phyloP scores from a whole-genome alignment of 2,113 vertebrate species.

The Centropus unirufus region DNA sequence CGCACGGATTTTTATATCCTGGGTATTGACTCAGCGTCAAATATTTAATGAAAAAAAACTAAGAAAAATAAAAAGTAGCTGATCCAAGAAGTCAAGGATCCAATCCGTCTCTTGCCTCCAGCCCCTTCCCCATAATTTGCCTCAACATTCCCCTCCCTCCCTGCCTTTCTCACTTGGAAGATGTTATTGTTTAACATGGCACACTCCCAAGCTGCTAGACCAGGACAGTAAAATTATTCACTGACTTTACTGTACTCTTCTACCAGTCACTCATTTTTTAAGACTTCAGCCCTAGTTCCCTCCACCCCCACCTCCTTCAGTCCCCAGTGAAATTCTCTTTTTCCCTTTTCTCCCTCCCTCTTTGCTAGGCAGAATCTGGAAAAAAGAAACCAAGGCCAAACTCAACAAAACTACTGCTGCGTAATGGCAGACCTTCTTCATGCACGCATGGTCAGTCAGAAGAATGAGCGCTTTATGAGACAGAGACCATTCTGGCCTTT shows the following conservation, averaged over 20 bases:
- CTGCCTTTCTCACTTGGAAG: slow-evolving; percentile 63
- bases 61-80: background rate
- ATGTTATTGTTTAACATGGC: slow-evolving; percentile 74
- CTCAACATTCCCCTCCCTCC: slow-evolving; percentile 6
- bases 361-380: slow-evolving; percentile 61
- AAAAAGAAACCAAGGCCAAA: slow-evolving; percentile 72
- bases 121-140: background rate
- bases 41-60: slow-evolving; percentile 16
- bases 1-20: slow-evolving; percentile 12
- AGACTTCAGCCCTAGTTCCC: slow-evolving; percentile 31
- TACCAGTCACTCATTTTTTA: slow-evolving; percentile 62
- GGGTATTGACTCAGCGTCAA: slow-evolving; percentile 41
- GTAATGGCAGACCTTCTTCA: slow-evolving; percentile 67
- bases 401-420: slow-evolving; percentile 76
- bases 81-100: slow-evolving; percentile 30
- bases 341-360: slow-evolving; percentile 2
- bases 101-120: background rate
- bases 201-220: slow-evolving; percentile 66
- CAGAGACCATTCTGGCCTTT: slow-evolving; percentile 58
- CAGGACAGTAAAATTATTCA: slow-evolving; percentile 75
- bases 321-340: slow-evolving; percentile 55
- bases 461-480: slow-evolving; percentile 75
- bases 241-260: slow-evolving; percentile 70
- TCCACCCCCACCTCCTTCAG: slow-evolving; percentile 9
- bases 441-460: slow-evolving; percentile 67